Conservation (phyloP, 2,888 invertebrate species). For the Brachycybe producta region DNA sequence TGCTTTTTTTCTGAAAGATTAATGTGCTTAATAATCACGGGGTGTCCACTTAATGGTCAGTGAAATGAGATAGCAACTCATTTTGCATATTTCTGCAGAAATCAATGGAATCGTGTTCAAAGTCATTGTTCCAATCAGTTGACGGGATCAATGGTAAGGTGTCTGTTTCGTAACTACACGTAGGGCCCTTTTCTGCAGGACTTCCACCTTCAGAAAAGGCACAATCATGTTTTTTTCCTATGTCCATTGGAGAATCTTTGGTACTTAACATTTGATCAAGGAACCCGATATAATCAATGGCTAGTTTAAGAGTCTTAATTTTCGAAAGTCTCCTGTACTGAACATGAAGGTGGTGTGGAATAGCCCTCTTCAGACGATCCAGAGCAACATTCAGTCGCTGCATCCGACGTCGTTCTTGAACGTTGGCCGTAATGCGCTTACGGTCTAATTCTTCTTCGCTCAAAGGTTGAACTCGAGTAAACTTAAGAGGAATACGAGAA, state of each 20-base stretch:
- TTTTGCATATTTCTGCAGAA: too few relatives aligned
- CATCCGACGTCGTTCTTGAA: conserved; percentile 17
- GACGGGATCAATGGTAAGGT: too few relatives aligned
- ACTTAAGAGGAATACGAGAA: conserved; percentile 4
- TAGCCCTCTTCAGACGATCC: conserved; percentile 6
- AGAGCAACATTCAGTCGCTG: conserved; percentile 14
- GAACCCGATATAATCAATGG: conserved; percentile 16
- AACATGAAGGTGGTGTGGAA: conserved; percentile 7
- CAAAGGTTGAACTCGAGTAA: not conserved
- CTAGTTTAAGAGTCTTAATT: conserved; percentile 16
- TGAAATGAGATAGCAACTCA: too few relatives aligned
- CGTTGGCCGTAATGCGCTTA: conserved; percentile 12
- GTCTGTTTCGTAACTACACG: too few relatives aligned
- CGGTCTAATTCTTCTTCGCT: conserved; percentile 15
- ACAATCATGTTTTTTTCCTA: not conserved
- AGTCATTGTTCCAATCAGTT: too few relatives aligned
- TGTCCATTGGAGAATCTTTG: not conserved
- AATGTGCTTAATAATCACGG: too few relatives aligned
- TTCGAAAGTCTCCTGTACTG: conserved; percentile 12
- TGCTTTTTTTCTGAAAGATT: too few relatives aligned
- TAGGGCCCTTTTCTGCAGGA: too few relatives aligned
- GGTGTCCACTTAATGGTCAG: too few relatives aligned
- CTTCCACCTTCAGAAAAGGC: too few relatives aligned
- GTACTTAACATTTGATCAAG: not conserved
- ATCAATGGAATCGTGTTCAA: too few relatives aligned